A percentile compares a stretch with the other conserved stretches of the same genome.
Conservation (phyloP, 1,140 invertebrate genomes). For the Atta texana region DNA sequence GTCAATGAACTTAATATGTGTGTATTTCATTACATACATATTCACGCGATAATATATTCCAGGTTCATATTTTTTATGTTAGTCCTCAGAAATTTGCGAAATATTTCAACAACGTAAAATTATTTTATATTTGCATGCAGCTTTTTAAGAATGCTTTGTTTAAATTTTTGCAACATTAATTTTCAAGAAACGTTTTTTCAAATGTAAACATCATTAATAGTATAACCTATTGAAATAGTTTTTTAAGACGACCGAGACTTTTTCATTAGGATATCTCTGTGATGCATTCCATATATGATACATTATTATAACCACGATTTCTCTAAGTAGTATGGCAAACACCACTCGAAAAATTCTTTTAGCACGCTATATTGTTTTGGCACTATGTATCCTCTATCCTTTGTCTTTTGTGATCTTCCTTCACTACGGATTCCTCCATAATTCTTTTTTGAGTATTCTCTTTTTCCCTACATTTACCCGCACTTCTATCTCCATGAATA, state of each 20-base stretch:
- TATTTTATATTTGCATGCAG: background rate
- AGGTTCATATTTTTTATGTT: slow-evolving; percentile 24
- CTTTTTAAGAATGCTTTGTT: slow-evolving; percentile 4
- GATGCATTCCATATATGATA: slow-evolving; percentile 23
- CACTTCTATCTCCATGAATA: slow-evolving; percentile 59
- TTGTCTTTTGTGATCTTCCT: slow-evolving; percentile 70
- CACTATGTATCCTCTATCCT: slow-evolving; percentile 79
- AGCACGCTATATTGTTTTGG: slow-evolving; percentile 74
- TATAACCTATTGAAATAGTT: slow-evolving; percentile 30
- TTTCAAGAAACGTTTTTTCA: slow-evolving; percentile 40
- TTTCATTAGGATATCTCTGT: slow-evolving; percentile 27
- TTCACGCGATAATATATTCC: background rate
- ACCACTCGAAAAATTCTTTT: slow-evolving; percentile 25
- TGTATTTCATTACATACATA: background rate
- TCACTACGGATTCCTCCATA: slow-evolving; percentile 59
- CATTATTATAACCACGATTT: slow-evolving; percentile 29
- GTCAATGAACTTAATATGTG: background rate
- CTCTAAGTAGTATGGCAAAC: slow-evolving; percentile 46
- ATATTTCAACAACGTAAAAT: slow-evolving; percentile 30
- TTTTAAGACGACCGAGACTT: slow-evolving; percentile 11
- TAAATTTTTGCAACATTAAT: slow-evolving; percentile 9
- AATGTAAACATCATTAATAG: slow-evolving; percentile 20
- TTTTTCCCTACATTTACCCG: slow-evolving; percentile 67
- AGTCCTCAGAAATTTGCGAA: slow-evolving; percentile 18
- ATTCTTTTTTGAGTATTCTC: slow-evolving; percentile 77